Conservation (phyloP, 2,888 invertebrate genomes). For the Pycnomerus fuliginosus region DNA sequence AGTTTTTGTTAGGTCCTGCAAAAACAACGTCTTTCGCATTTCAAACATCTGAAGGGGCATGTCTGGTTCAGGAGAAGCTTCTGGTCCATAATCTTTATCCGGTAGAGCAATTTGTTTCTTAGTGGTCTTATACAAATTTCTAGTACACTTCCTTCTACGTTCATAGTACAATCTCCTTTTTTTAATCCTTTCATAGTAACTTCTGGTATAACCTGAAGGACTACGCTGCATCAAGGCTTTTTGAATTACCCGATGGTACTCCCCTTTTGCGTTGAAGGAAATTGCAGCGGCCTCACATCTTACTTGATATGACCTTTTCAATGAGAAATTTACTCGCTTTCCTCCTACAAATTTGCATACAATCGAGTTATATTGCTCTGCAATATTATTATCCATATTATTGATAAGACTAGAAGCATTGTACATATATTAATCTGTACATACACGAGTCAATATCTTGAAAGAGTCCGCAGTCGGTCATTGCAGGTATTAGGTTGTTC, state of each 20-base stretch:
- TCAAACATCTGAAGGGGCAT: neutral
- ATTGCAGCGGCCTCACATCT: too few species aligned
- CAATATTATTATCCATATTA: neutral
- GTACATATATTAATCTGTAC: neutral
- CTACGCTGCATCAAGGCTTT: neutral
- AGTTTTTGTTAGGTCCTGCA: neutral
- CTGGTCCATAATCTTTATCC: neutral
- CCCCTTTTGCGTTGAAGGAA: neutral
- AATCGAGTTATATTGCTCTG: neutral
- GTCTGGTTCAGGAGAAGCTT: neutral
- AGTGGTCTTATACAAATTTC: neutral
- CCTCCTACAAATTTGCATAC: too few species aligned
- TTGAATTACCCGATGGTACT: neutral
- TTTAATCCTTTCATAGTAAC: too few species aligned
- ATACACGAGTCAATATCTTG: neutral
- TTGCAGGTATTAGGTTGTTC: neutral
- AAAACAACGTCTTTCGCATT: neutral
- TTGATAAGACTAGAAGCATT: neutral
- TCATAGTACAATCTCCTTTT: neutral
- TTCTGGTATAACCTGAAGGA: neutral
- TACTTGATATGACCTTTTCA: neutral
- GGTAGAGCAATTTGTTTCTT: neutral
- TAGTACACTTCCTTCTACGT: neutral
- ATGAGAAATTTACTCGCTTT: neutral
- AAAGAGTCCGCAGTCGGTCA: neutral